Evolutionary conservation across 2,113 vertebrate species (phyloP).

Genomic region (Serilophus lunatus): DNA sequence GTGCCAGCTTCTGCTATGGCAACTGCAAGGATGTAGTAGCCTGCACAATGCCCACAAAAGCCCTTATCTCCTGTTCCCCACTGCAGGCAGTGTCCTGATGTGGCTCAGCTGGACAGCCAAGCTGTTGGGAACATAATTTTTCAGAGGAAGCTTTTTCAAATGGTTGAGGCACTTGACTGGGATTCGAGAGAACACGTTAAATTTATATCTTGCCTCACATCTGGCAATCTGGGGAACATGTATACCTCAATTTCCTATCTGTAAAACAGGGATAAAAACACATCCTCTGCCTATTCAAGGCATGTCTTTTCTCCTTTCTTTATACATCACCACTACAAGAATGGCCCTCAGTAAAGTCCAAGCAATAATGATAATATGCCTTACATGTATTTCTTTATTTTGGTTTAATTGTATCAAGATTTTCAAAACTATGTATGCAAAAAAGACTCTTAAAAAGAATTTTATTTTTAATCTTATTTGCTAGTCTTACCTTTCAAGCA

Average conservation of each 20-base stretch:
- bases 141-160: background rate
- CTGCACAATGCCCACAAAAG: background rate
- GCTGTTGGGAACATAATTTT: background rate
- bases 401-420: background rate
- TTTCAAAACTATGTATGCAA: constrained; percentile 21
- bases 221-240: background rate
- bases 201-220: background rate
- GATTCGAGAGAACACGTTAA: background rate
- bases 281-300: background rate
- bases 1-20: background rate
- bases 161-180: background rate
- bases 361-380: background rate
- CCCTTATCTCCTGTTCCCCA: background rate
- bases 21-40: background rate
- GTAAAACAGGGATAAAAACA: background rate
- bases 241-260: background rate
- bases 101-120: background rate
- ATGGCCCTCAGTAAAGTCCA: background rate
- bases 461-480: constrained; percentile 64
- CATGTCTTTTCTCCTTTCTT: background rate
- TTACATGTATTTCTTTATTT: too few species aligned
- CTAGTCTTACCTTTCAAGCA: constrained; percentile 45
- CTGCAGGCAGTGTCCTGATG: background rate
- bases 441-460: constrained; percentile 57
- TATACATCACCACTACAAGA: background rate